Conservation (phyloP, 2,888 invertebrate species). For the Microctonus brassicae region DNA sequence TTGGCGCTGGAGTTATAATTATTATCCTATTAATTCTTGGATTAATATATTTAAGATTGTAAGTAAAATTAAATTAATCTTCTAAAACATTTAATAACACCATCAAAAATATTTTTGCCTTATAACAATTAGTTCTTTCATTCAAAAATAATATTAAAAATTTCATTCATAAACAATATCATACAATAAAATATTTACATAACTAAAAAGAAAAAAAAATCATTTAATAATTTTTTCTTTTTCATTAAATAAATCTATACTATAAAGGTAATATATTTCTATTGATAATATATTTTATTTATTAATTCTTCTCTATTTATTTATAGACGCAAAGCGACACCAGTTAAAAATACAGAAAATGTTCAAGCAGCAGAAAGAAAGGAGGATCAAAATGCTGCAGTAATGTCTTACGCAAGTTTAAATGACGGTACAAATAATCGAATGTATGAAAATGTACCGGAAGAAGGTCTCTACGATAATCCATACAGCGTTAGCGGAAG, state of each 20-base stretch:
- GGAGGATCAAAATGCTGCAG: conserved; percentile 88
- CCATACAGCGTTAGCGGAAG: conserved; percentile 65
- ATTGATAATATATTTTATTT: no score
- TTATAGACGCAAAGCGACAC: conserved; percentile 84
- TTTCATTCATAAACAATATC: no score
- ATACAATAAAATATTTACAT: no score
- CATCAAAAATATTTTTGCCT: no score
- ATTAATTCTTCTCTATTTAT: no score
- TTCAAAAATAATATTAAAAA: no score
- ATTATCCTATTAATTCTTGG: conserved; percentile 84
- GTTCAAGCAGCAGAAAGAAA: conserved; percentile 88
- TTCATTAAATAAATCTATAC: no score
- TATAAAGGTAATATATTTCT: conserved; percentile 12
- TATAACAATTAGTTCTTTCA: no score
- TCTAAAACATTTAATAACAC: no score
- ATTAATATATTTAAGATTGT: conserved; percentile 86
- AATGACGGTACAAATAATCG: conserved; percentile 77
- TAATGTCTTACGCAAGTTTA: conserved; percentile 89
- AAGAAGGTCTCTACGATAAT: conserved; percentile 69
- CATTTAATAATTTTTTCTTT: no score
- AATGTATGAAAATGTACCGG: conserved; percentile 70
- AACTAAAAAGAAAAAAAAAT: no score
- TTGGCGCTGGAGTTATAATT: conserved; percentile 86
- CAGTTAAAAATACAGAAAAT: conserved; percentile 90
- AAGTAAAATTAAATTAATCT: conserved; percentile 71